A percentile compares a stretch with the other conserved stretches of the same genome.
These are phyloP conservation scores for Momotus momota DNA, from an alignment of 2,797 vertebrate genomes.

Conservation along the genomic window DNA sequence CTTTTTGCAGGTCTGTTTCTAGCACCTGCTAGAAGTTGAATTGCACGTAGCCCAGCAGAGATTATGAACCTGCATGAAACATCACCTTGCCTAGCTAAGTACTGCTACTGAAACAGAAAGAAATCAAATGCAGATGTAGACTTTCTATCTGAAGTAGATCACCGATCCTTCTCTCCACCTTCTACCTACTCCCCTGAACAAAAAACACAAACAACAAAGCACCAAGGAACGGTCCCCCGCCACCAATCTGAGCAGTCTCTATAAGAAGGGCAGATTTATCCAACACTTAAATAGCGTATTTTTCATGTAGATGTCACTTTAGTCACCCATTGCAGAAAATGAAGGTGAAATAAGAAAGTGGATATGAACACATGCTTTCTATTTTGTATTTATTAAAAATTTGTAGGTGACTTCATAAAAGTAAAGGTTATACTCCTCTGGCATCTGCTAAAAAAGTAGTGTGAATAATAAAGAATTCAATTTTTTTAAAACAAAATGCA, in stretches of 20 bases:
- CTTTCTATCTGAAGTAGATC: background rate
- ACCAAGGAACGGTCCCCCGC: background rate
- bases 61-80: background rate
- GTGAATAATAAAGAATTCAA: background rate
- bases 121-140: background rate
- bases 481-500: background rate
- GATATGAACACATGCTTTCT: background rate
- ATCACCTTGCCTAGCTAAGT: background rate
- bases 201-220: background rate
- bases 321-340: background rate
- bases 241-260: background rate
- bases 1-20: background rate
- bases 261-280: background rate
- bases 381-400: background rate
- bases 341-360: background rate
- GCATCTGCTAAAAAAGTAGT: background rate
- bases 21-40: background rate
- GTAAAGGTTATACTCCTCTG: background rate
- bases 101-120: background rate
- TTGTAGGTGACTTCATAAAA: background rate
- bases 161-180: background rate
- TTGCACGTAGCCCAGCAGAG: background rate
- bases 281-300: background rate
- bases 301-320: background rate
- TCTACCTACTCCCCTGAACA: background rate